Evolutionary conservation across 2,113 vertebrate species (phyloP), one percentile per base, ranked within the genome.

Genomic region (Sula dactylatra): DNA sequence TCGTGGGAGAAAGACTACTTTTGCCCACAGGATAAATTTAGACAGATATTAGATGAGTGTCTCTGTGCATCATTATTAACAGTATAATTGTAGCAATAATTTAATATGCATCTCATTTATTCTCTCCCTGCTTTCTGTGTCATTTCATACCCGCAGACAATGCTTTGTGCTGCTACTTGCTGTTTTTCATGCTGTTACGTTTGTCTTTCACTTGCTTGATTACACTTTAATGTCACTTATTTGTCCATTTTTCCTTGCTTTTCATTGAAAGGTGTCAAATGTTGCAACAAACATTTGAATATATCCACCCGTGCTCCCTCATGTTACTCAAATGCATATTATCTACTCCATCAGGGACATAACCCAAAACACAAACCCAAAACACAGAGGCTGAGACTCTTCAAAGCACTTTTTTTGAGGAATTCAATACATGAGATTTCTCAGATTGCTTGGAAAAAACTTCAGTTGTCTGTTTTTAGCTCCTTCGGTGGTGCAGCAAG

Each of bases 401-500:
- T 80, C 17, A 73, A 78, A 52, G 4, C 6, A 21, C 11, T 21
- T 36, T 38, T 29, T 54, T 49, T 0, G 8, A 65, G 55, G 16
- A 52, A 56, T 42, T 59, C 6, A 47, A 24, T 34, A 12, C 12
- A 19, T 6, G 2, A 11, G 10, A 15, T 50, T 91, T 12, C 40
- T 86, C 36, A 32, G 13, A 26, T 36, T 45, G 5, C 31, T 83
- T 83, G 66, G 32, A n/a, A 45, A 62, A 71, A 91, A 20, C 21
- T 31, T 56, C 22, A 4, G 0, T n/a, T 24, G 3, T 31, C 18
- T 91, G 19, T 0, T 34, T 73, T 79, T 59, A 34, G 5, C 9
- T 58, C 3, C 25, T 73, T 74, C 67, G 52, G 26, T 32, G 34
- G 13, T 44, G 16, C 31, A 76, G 34, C 8, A 71, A 31, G 18